These are phyloP conservation scores for Pseudomyrmex cubaensis DNA, from an alignment of 1,140 invertebrate species.

Conservation along the genomic window DNA sequence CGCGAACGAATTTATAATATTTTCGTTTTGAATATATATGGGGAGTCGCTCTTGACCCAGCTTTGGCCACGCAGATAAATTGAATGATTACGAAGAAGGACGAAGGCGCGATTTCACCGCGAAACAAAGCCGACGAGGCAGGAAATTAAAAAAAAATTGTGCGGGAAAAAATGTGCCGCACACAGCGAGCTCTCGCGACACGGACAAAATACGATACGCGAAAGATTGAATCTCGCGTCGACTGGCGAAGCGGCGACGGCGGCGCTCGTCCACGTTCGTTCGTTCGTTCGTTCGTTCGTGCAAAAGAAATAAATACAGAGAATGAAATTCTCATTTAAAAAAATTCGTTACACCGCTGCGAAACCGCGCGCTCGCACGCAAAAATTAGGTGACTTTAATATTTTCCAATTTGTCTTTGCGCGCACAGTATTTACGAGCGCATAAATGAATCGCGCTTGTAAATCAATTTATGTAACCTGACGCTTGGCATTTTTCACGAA, in stretches of 20 bases:
- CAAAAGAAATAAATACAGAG: slow-evolving; percentile 46
- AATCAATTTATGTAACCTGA: slow-evolving; percentile 52
- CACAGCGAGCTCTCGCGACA: not conserved
- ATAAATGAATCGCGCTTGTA: slow-evolving; percentile 36
- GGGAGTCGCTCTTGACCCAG: slow-evolving; percentile 32
- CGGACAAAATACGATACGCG: slow-evolving; percentile 48
- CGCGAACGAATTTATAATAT: slow-evolving; percentile 10
- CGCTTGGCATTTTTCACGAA: slow-evolving; percentile 12
- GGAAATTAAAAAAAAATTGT: slow-evolving; percentile 48
- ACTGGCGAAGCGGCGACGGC: not conserved
- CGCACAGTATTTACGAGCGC: slow-evolving; percentile 43
- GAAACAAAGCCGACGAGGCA: slow-evolving; percentile 54
- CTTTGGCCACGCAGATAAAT: slow-evolving; percentile 50
- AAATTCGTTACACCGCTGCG: slow-evolving; percentile 60
- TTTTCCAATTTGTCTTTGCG: slow-evolving; percentile 51
- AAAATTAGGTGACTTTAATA: slow-evolving; percentile 61
- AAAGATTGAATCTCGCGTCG: slow-evolving; percentile 64
- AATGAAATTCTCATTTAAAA: slow-evolving; percentile 64
- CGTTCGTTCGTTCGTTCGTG: not conserved
- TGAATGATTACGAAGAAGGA: slow-evolving; percentile 54
- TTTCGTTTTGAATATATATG: not conserved
- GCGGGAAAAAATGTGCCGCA: slow-evolving; percentile 26
- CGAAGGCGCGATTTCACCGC: slow-evolving; percentile 15
- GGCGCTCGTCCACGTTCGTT: not conserved
- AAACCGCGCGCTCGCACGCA: not conserved